phyloP scores from a whole-genome alignment of 2,888 invertebrate species.

The Nephrotoma flavescens region DNA sequence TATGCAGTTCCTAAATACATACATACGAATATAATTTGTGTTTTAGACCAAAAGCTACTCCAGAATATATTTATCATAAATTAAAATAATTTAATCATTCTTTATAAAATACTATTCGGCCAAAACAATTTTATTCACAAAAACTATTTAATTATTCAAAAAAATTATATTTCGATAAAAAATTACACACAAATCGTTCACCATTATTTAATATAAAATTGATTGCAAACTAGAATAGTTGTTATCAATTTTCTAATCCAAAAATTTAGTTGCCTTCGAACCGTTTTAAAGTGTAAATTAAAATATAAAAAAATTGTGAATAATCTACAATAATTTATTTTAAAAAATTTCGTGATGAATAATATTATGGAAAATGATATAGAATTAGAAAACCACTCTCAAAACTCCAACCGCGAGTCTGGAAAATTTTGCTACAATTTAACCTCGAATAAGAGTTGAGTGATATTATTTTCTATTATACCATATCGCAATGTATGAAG shows the following conservation, averaged over 20 bases:
- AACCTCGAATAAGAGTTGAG: neutral
- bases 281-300: neutral
- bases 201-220: neutral
- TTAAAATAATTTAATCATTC: neutral
- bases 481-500: neutral
- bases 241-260: neutral
- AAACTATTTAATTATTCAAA: neutral
- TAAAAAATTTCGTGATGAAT: neutral
- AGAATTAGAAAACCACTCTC: neutral
- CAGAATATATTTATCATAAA: neutral
- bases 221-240: neutral
- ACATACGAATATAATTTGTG: too few relatives aligned
- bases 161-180: neutral
- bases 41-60: neutral
- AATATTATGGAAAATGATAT: neutral
- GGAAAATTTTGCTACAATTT: neutral
- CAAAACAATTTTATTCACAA: neutral
- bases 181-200: neutral
- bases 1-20: too few relatives aligned
- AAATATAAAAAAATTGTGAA: neutral
- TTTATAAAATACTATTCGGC: neutral
- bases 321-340: neutral
- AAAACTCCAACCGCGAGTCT: neutral
- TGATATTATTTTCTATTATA: neutral
- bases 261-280: neutral